These are phyloP conservation scores for Spea bombifrons DNA, from an alignment of 2,113 vertebrate species.

Conservation along the genomic window DNA sequence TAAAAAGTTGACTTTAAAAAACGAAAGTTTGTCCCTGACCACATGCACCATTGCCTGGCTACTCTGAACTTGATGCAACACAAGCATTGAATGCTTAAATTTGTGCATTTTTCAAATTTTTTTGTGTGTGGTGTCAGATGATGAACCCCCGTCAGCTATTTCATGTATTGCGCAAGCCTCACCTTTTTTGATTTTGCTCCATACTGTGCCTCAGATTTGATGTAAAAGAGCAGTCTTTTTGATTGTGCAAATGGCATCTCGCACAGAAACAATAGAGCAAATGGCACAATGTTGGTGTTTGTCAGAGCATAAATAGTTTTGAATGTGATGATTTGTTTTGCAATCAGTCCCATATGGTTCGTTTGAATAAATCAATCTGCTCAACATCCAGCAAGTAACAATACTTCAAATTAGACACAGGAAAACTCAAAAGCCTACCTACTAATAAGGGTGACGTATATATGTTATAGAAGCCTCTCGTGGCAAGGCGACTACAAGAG, in stretches of 20 bases:
- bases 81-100: too few species aligned
- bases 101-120: too few species aligned
- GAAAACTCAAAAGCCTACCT: constrained; percentile 46
- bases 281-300: constrained; percentile 45
- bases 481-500: constrained; percentile 43
- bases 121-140: too few species aligned
- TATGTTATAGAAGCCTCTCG: constrained; percentile 43
- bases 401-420: constrained; percentile 47
- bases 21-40: too few species aligned
- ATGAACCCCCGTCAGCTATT: not conserved
- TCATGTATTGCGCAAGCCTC: not conserved
- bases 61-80: too few species aligned
- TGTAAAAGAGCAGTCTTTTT: constrained; percentile 18
- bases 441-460: constrained; percentile 49
- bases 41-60: too few species aligned
- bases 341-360: constrained; percentile 49
- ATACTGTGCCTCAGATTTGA: not conserved
- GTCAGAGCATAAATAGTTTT: constrained; percentile 47
- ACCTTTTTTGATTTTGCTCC: constrained; percentile 5
- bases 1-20: too few species aligned
- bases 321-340: constrained; percentile 49
- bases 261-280: constrained; percentile 46
- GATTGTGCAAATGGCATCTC: constrained; percentile 37
- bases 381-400: constrained; percentile 47
- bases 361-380: constrained; percentile 47